Conservation (phyloP, 2,113 vertebrate genomes). For the Myotis lucifugus region DNA sequence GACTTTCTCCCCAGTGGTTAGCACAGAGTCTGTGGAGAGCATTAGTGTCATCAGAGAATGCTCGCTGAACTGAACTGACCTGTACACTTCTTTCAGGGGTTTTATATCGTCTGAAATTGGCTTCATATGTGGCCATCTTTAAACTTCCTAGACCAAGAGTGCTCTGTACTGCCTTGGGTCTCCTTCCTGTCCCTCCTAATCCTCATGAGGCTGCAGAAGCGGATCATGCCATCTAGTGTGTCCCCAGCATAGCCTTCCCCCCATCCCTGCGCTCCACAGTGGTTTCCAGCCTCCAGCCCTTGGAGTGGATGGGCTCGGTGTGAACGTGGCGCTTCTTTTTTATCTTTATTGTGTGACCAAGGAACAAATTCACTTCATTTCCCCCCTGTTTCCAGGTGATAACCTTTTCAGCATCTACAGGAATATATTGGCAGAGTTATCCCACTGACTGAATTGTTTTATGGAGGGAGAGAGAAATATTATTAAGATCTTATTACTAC, state of each 20-base stretch:
- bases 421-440: background rate
- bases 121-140: background rate
- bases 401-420: background rate
- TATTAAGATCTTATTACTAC: conserved; percentile 35
- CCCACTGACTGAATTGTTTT: background rate
- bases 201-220: background rate
- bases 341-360: background rate
- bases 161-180: background rate
- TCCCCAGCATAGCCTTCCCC: background rate
- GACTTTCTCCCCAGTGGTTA: background rate
- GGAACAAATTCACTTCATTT: background rate
- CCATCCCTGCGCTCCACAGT: background rate
- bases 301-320: background rate
- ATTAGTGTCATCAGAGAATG: background rate
- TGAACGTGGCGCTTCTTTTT: background rate
- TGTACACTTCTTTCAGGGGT: background rate
- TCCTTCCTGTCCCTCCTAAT: background rate
- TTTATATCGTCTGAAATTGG: conserved; percentile 40
- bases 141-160: background rate
- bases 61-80: background rate
- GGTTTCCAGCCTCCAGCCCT: background rate
- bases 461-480: background rate
- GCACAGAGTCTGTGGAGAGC: background rate
- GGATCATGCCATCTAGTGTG: background rate
- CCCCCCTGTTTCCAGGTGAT: background rate